Evolutionary conservation across 2,113 vertebrate species (phyloP).

Genomic region (Verasper variegatus): DNA sequence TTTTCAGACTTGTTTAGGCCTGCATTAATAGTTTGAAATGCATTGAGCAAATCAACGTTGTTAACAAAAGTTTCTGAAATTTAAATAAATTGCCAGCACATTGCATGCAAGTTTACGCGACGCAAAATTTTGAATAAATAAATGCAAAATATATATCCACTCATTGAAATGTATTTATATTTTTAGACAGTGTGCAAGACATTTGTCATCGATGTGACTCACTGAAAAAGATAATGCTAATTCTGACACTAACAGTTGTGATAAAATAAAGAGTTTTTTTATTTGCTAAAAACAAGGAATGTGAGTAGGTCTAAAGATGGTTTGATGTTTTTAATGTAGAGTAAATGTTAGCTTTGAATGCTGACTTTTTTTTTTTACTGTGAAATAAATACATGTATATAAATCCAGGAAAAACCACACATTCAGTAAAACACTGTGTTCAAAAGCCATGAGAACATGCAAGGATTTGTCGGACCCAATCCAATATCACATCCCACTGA

Average conservation of each 20-base stretch:
- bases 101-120: no score
- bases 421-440: background rate
- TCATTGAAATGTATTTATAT: background rate
- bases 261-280: no score
- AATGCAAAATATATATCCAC: background rate
- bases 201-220: background rate
- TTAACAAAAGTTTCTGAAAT: no score
- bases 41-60: background rate
- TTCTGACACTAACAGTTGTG: no score
- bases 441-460: slow-evolving; percentile 37
- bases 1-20: no score
- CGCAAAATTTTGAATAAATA: no score
- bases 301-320: no score
- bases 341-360: background rate
- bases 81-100: no score
- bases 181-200: background rate
- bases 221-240: no score
- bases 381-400: background rate
- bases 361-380: background rate
- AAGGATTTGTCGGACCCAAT: slow-evolving; percentile 42
- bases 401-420: background rate
- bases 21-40: background rate
- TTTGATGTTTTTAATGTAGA: background rate
- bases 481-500: slow-evolving; percentile 52
- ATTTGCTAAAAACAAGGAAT: background rate